Evolutionary conservation across 2,888 invertebrate species (phyloP).

Genomic region (Strigamia transsilvanica): DNA sequence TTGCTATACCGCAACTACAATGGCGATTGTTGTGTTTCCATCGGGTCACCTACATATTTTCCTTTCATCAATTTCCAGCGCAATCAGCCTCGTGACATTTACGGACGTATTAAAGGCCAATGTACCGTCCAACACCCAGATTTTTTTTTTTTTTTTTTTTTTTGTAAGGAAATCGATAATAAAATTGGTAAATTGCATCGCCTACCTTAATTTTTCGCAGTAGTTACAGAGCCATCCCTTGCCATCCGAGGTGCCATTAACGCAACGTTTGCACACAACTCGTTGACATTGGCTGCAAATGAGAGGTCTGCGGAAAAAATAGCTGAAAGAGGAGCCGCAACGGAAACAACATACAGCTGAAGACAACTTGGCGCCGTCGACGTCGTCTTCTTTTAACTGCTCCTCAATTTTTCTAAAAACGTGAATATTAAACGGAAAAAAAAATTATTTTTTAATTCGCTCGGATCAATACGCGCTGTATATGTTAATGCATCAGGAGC

Average conservation of each 20-base stretch:
- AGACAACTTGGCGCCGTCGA: not conserved
- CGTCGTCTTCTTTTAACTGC: not conserved
- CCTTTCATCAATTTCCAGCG: constrained; percentile 40
- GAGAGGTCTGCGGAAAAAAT: constrained; percentile 14
- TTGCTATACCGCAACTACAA: not conserved
- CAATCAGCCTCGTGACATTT: constrained; percentile 37
- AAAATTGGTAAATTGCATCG: not conserved
- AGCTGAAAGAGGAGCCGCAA: constrained; percentile 22
- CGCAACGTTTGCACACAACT: constrained; percentile 34
- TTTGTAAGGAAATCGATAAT: too few species aligned
- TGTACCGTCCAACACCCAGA: not conserved
- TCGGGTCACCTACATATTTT: constrained; percentile 46
- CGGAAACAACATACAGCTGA: constrained; percentile 8
- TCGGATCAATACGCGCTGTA: not conserved
- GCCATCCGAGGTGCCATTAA: not conserved
- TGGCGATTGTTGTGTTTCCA: not conserved
- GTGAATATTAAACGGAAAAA: not conserved
- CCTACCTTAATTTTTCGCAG: constrained; percentile 33
- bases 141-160: too few species aligned
- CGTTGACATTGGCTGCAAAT: constrained; percentile 5
- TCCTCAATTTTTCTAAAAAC: constrained; percentile 27
- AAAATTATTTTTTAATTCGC: constrained; percentile 15
- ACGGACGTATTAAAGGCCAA: not conserved
- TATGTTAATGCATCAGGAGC: not conserved
- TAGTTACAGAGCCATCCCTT: not conserved